Conservation (phyloP, 2,888 invertebrate species). For the Eupithecia centaureata region DNA sequence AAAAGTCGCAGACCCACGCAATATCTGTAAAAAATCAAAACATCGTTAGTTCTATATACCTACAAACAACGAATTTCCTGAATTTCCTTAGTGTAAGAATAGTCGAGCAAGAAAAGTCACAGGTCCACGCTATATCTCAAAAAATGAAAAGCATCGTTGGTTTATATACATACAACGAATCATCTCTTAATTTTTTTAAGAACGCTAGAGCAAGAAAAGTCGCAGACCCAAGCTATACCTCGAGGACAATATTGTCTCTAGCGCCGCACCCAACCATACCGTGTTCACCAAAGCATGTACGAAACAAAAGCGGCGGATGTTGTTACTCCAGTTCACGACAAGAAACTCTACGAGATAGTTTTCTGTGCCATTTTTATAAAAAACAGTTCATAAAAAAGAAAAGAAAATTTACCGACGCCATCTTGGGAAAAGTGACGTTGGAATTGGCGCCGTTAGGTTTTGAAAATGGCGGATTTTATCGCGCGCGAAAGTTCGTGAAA, state of each 20-base stretch:
- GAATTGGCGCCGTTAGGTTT: slow-evolving; percentile 1
- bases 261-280: slow-evolving; percentile 63
- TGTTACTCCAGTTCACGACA: slow-evolving; percentile 76
- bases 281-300: slow-evolving; percentile 77
- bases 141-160: too few species aligned
- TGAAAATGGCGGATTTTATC: slow-evolving; percentile 6
- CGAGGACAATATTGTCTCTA: slow-evolving; percentile 45
- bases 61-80: too few species aligned
- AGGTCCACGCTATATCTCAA: too few species aligned
- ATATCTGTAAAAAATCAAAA: too few species aligned
- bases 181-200: too few species aligned
- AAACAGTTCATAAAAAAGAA: slow-evolving; percentile 22
- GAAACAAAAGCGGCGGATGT: slow-evolving; percentile 80
- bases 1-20: too few species aligned
- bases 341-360: slow-evolving; percentile 73
- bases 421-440: slow-evolving; percentile 2
- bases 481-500: not conserved
- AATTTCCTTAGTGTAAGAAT: too few species aligned
- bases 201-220: slow-evolving; percentile 3
- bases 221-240: slow-evolving; percentile 1
- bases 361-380: slow-evolving; percentile 51
- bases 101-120: too few species aligned
- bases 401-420: not conserved
- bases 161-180: too few species aligned
- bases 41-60: too few species aligned